A percentile compares a stretch with the other conserved stretches of the same genome.
phyloP scores from a whole-genome alignment of 2,888 invertebrate genomes.

The Achlya flavicornis region DNA sequence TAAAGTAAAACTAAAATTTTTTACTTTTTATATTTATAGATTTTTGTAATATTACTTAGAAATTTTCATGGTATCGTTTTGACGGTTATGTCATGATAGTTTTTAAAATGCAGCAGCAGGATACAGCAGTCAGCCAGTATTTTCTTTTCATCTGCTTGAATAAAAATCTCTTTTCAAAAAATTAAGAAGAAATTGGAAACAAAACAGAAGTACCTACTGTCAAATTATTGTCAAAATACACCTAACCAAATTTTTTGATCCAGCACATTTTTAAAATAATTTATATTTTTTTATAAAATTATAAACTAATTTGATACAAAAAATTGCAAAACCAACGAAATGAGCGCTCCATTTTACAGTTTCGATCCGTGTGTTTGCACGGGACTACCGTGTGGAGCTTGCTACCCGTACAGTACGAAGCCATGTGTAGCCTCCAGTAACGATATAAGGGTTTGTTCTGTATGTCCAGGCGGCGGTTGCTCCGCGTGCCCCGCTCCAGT shows the following conservation, averaged over 20 bases:
- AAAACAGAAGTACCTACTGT: neutral
- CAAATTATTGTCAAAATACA: slow-evolving; percentile 2
- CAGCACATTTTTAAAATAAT: neutral
- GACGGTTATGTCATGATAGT: neutral
- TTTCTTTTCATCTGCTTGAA: neutral
- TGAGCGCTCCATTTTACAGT: slow-evolving; percentile 78
- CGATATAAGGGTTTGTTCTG: slow-evolving; percentile 64
- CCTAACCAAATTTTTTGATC: neutral
- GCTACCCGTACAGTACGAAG: slow-evolving; percentile 71
- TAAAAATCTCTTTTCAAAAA: neutral
- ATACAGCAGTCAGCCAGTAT: neutral
- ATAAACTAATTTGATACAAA: slow-evolving; percentile 33
- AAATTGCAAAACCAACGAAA: slow-evolving; percentile 45
- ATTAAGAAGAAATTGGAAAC: neutral
- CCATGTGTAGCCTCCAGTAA: slow-evolving; percentile 67
- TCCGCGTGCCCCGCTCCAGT: slow-evolving; percentile 77
- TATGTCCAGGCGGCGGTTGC: slow-evolving; percentile 76
- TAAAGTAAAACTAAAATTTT: slow-evolving; percentile 31
- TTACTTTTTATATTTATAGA: slow-evolving; percentile 28
- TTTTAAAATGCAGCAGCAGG: neutral
- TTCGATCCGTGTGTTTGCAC: slow-evolving; percentile 73
- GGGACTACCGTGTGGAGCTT: slow-evolving; percentile 72
- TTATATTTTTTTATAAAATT: slow-evolving; percentile 3
- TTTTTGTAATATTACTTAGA: slow-evolving; percentile 16
- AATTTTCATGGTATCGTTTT: slow-evolving; percentile 7